Conservation (phyloP, 2,888 invertebrate genomes). For the Lithophane leautieri region DNA sequence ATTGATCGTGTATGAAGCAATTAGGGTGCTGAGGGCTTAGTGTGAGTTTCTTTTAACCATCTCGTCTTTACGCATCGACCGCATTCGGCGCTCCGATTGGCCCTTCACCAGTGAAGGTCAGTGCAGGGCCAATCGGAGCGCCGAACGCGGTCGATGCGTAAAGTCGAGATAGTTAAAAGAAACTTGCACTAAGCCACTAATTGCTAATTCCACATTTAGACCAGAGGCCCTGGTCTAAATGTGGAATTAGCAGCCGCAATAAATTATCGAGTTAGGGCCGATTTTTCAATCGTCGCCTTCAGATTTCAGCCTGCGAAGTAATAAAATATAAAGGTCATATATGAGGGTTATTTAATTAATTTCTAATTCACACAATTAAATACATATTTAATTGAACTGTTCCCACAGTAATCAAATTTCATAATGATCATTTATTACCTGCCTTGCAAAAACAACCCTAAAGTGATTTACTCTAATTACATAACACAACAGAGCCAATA, state of each 20-base stretch:
- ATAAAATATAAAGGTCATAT: background rate
- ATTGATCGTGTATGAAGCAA: too few species aligned
- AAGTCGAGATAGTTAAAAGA: too few species aligned
- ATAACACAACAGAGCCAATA: background rate
- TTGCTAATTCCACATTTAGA: too few species aligned
- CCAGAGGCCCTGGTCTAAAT: background rate
- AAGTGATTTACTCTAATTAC: background rate
- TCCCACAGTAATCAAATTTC: background rate
- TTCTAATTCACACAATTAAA: background rate
- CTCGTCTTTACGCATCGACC: too few species aligned
- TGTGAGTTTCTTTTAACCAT: too few species aligned
- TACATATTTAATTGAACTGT: background rate
- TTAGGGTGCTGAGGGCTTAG: too few species aligned
- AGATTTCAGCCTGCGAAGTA: background rate
- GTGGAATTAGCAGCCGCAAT: background rate
- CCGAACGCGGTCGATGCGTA: too few species aligned
- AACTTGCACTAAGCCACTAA: too few species aligned
- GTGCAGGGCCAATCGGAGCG: too few species aligned
- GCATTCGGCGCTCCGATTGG: too few species aligned
- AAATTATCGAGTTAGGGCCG: background rate
- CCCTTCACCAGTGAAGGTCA: too few species aligned
- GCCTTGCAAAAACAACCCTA: conserved; percentile 3
- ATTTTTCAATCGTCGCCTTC: background rate
- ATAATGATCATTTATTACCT: background rate
- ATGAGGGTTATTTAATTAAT: background rate